Evolutionary conservation across 2,888 invertebrate species (phyloP), one percentile per base, ranked within the genome.

Genomic region (Leptopilina syphax): DNA sequence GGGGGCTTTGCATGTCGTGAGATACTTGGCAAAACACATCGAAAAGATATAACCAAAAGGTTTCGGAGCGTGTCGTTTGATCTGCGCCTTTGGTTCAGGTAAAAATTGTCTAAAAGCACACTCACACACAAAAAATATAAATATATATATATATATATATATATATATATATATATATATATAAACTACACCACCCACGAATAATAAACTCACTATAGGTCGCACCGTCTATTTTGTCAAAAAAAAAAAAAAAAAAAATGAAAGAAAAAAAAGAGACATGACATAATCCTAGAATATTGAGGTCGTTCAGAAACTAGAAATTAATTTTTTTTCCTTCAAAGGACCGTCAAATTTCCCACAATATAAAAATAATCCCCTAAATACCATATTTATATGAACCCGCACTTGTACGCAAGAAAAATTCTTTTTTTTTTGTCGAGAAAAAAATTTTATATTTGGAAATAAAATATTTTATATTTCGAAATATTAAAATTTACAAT

Each of bases 11-110:
- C 70, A 70, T 70, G 70, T 70, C 70, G 70, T 70, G 70, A 70
- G 70, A 70, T 70, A 54, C 24, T 70, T 70, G 70, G 70, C 50
- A 54, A 70, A 50, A 70, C 70, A 70, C 50, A 27, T 70, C 70
- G 24, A 34, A 70, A 47, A 70, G 70, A 50, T 50, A 47, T 47
- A 47, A 70, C 70, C 70, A 24, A 70, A 60, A 18, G 60, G 47
- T 47, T 60, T 70, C 70, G 70, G 70, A 13, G 24, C 54, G 70
- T 70, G 70, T 54, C 70, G 70, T 70, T 70, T 70, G 70, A 70
- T 70, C 70, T 70, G 70, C 70, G 13, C 67, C 44, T 47, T 47
- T 27, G 24, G 50, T n/a, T 27, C 70, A 70, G 70, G 70, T 70
- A 70, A 70, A 70, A 70, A 70, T 70, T 24, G 70, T 10, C 70